Percentiles rank a stretch among this genome's conserved stretches.
Conservation (phyloP, 2,113 vertebrate species). For the Odocoileus hemionus region DNA sequence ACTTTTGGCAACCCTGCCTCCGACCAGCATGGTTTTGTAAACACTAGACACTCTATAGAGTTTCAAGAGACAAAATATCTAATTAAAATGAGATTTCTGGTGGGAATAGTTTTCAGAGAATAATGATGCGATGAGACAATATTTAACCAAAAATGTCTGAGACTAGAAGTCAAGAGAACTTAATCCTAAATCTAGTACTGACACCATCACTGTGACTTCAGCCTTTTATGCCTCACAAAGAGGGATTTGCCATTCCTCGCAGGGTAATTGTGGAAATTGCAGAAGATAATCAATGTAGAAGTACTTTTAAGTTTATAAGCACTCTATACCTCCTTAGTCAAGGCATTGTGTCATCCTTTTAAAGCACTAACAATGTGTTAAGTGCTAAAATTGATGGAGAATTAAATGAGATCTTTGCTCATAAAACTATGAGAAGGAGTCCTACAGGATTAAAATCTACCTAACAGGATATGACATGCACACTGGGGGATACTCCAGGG, state of each 20-base stretch:
- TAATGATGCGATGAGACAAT: background rate
- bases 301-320: background rate
- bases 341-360: background rate
- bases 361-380: background rate
- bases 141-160: slow-evolving; percentile 1
- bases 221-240: background rate
- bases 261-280: background rate
- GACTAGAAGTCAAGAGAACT: background rate
- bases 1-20: background rate
- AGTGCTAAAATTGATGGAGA: slow-evolving; percentile 30
- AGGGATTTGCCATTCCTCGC: background rate
- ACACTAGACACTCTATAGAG: background rate
- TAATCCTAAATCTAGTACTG: background rate
- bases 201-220: background rate
- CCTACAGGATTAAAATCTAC: background rate
- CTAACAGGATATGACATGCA: slow-evolving; percentile 46
- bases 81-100: slow-evolving; percentile 36
- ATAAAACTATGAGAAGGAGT: background rate
- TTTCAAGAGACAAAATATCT: slow-evolving; percentile 21
- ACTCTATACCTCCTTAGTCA: background rate
- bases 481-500: slow-evolving; percentile 24
- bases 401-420: slow-evolving; percentile 32
- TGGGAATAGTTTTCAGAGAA: background rate
- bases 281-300: background rate
- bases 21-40: slow-evolving; percentile 12